Evolutionary conservation across 2,797 vertebrate species (phyloP), one percentile per base, ranked within the genome.

Genomic region (Silurus aristotelis): DNA sequence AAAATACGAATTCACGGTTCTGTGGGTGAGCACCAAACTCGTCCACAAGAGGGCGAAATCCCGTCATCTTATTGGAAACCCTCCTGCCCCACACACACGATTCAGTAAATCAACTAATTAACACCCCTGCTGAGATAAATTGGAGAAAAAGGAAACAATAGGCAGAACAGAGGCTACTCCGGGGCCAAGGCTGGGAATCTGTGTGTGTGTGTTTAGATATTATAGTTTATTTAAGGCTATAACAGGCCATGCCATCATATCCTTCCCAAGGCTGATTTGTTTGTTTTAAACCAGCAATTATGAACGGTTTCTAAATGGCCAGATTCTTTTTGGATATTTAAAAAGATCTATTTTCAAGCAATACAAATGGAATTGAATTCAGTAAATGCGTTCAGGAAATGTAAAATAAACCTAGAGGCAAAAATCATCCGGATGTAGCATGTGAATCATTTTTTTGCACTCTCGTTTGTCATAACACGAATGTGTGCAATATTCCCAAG

Each of bases 31-130:
- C 25, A 20, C 63, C 22, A 68, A 67, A 78, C 66, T 58, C 22
- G 1, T 9, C 52, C 83, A 84, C 63, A 77, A 60, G 75, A 79
- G 83, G 72, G 64, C 75, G 27, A 31, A 8, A 46, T 70, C 3
- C 17, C 56, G 3, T 27, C 8, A 52, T 27, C 19, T 19, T 80
- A 3, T 22, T 64, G 58, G 27, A 79, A 79, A 79, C 20, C 25
- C 15, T 76, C 3, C 22, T 73, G 8, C 6, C 25, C 46, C 13
- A 15, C 38, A 63, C 31, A 63, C 77, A 77, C n/a, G n/a, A n/a
- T 46, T n/a, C 31, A 46, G 56, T 15, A n/a, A 46, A 79, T n/a
- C 17, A 46, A 31, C 31, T 46, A 7, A 79, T 63, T 14, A 46
- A 79, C 55, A 60, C 75, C 5, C 3, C 3, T 38, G 25, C 15